Conservation (phyloP, 2,113 vertebrate genomes). For the Microtus montanus region DNA sequence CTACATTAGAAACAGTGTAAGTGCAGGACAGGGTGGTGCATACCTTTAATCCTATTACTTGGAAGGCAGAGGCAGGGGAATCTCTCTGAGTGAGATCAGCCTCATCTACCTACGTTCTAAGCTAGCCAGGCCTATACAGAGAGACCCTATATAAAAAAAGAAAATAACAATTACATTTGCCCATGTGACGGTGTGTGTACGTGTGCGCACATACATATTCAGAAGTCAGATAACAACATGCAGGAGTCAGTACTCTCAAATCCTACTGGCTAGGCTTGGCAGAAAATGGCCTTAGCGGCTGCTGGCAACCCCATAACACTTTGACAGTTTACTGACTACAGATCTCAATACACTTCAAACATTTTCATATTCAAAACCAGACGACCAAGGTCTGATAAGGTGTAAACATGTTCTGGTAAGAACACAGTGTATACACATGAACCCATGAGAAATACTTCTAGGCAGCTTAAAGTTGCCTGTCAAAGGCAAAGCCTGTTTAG, state of each 20-base stretch:
- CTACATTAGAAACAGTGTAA: background rate
- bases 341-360: background rate
- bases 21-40: background rate
- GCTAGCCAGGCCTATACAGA: background rate
- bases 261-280: background rate
- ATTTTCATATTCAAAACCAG: conserved; percentile 22
- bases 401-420: background rate
- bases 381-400: conserved; percentile 24
- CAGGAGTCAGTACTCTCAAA: background rate
- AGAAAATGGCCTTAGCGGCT: background rate
- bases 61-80: background rate
- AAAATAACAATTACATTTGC: background rate
- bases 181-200: background rate
- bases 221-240: background rate
- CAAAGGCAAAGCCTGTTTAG: conserved; percentile 55
- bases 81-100: background rate
- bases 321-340: background rate
- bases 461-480: conserved; percentile 29
- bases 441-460: conserved; percentile 35
- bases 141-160: background rate
- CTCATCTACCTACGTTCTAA: background rate
- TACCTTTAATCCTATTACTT: background rate
- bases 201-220: too few relatives aligned
- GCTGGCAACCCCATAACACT: background rate
- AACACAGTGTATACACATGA: conserved; percentile 40